Evolutionary conservation across 2,113 vertebrate species (phyloP).

Genomic region (Myrmecobius fasciatus): DNA sequence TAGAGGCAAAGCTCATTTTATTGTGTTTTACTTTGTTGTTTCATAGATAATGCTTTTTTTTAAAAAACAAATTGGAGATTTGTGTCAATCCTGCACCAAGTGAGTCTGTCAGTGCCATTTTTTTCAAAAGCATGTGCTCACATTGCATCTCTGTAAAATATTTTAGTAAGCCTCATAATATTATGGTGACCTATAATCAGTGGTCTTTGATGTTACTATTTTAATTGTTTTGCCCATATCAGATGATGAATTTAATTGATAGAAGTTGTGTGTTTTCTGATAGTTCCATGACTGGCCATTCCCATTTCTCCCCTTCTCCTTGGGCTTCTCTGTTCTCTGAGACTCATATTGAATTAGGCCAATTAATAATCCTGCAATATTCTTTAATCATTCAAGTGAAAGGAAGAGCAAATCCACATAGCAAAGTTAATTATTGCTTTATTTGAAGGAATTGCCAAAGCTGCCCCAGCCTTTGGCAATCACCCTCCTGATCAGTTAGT

Average conservation of each 20-base stretch:
- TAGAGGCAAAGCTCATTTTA: neutral
- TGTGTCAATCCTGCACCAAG: neutral
- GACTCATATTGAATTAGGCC: neutral
- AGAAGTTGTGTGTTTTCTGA: neutral
- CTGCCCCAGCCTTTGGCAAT: neutral
- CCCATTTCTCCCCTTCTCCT: neutral
- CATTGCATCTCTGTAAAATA: neutral
- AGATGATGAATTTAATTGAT: neutral
- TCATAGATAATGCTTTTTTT: neutral
- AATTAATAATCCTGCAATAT: neutral
- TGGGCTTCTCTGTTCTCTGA: neutral
- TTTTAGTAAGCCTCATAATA: neutral
- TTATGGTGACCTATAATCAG: neutral
- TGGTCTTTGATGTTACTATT: neutral
- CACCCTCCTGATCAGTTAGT: no score
- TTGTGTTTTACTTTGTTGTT: neutral
- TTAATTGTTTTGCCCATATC: neutral
- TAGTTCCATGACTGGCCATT: neutral
- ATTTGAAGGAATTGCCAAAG: neutral
- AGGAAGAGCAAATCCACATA: neutral
- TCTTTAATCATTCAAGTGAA: neutral
- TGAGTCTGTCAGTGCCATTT: neutral
- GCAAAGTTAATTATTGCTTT: no score
- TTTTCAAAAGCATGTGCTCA: neutral
- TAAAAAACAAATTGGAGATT: neutral